These are phyloP conservation scores for Acrocera orbiculus DNA, from an alignment of 2,888 invertebrate genomes.

Conservation along the genomic window DNA sequence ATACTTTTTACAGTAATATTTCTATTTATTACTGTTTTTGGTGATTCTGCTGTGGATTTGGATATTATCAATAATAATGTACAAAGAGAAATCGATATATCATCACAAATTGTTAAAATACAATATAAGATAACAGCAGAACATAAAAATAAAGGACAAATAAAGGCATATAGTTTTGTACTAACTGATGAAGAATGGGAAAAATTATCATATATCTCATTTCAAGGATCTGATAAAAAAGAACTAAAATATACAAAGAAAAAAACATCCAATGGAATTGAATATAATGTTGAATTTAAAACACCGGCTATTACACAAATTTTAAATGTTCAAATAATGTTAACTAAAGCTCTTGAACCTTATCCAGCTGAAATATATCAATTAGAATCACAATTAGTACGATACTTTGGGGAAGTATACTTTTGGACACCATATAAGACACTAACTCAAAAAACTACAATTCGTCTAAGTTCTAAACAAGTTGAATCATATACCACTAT, in stretches of 20 bases:
- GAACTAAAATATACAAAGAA: conserved; percentile 38
- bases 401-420: conserved; percentile 69
- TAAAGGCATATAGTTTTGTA: conserved; percentile 51
- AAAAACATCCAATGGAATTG: conserved; percentile 37
- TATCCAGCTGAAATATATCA: conserved; percentile 81
- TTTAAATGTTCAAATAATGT: conserved; percentile 46
- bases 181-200: conserved; percentile 38
- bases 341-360: conserved; percentile 58
- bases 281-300: conserved; percentile 39
- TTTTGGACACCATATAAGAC: conserved; percentile 70
- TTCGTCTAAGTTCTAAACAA: conserved; percentile 57
- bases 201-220: conserved; percentile 57
- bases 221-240: conserved; percentile 42
- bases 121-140: conserved; percentile 62
- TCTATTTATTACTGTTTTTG: not conserved
- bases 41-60: conserved; percentile 26
- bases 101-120: conserved; percentile 77
- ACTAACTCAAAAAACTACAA: conserved; percentile 60
- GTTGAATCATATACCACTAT: conserved; percentile 68
- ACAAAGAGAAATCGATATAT: conserved; percentile 70
- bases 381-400: conserved; percentile 83
- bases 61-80: conserved; percentile 58
- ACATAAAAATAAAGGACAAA: conserved; percentile 57
- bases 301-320: conserved; percentile 18
- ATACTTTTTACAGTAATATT: not conserved